phyloP scores from a whole-genome alignment of 2,113 vertebrate species.

The Diadophis punctatus region DNA sequence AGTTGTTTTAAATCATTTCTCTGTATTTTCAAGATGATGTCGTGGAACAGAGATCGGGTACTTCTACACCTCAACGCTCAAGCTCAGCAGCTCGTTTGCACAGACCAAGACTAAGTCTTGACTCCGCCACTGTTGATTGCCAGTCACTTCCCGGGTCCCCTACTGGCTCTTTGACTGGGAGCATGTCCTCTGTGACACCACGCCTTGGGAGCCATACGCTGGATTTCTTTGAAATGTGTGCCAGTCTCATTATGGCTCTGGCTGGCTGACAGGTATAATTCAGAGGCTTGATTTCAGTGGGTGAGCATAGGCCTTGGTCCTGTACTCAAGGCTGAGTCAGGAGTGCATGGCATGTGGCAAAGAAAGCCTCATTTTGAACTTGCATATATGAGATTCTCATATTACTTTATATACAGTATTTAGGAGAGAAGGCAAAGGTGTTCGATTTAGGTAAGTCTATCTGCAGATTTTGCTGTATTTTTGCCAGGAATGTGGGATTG shows the following conservation, averaged over 20 bases:
- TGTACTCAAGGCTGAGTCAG: background rate
- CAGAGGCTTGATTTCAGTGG: background rate
- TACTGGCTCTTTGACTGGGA: conserved; percentile 80
- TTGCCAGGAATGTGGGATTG: background rate
- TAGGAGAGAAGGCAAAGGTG: background rate
- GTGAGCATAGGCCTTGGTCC: background rate
- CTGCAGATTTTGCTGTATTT: background rate
- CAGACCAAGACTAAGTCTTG: conserved; percentile 88
- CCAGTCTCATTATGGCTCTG: conserved; percentile 93
- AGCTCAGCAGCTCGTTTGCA: conserved; percentile 85
- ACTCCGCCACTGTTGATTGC: conserved; percentile 69
- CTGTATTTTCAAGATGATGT: conserved; percentile 78
- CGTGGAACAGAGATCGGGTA: conserved; percentile 87
- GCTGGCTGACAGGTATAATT: conserved; percentile 76
- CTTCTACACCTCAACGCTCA: conserved; percentile 91
- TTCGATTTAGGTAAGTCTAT: background rate
- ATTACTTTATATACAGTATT: background rate
- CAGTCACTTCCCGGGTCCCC: conserved; percentile 82
- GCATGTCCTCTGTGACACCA: conserved; percentile 67
- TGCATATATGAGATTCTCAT: background rate
- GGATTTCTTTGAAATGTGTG: conserved; percentile 99
- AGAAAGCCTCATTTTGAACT: background rate
- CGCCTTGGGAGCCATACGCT: conserved; percentile 96
- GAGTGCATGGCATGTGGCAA: background rate
- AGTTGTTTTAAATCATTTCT: background rate